phyloP scores from a whole-genome alignment of 1,140 invertebrate genomes.

The Trichonephila clavata region DNA sequence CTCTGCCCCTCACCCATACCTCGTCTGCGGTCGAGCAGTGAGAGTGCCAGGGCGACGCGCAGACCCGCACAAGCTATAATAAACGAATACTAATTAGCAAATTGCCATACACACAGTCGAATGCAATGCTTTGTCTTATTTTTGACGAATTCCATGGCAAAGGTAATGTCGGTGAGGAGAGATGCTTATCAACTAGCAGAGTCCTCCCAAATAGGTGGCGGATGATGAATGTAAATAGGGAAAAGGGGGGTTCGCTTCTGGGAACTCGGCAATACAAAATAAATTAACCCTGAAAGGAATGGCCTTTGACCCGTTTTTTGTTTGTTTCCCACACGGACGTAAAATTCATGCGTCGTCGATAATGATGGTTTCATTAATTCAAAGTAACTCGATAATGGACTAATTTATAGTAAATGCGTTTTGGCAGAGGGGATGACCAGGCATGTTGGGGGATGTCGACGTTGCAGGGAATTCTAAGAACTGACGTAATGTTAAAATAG shows the following conservation, averaged over 20 bases:
- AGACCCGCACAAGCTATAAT: slow-evolving; percentile 18
- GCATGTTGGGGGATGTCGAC: too few species aligned
- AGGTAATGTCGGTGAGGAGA: slow-evolving; percentile 31
- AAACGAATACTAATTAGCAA: slow-evolving; percentile 52
- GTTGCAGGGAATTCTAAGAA: too few species aligned
- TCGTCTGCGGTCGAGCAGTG: slow-evolving; percentile 41
- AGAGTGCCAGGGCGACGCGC: slow-evolving; percentile 8
- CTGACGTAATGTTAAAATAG: too few species aligned
- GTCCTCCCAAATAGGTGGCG: background rate
- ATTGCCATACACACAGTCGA: slow-evolving; percentile 21
- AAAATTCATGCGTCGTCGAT: background rate
- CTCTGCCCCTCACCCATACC: background rate
- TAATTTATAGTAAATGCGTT: background rate
- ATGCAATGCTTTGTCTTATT: background rate
- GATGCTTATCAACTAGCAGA: background rate
- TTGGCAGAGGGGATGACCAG: background rate
- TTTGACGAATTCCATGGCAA: slow-evolving; percentile 8
- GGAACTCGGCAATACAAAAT: background rate
- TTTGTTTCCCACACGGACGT: background rate
- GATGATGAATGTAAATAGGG: background rate
- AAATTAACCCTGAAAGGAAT: slow-evolving; percentile 13
- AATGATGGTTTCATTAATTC: background rate
- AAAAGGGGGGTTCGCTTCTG: background rate
- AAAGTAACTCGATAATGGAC: background rate
- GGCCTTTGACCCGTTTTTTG: background rate